phyloP scores from a whole-genome alignment of 2,797 vertebrate species.

The Coreius guichenoti region DNA sequence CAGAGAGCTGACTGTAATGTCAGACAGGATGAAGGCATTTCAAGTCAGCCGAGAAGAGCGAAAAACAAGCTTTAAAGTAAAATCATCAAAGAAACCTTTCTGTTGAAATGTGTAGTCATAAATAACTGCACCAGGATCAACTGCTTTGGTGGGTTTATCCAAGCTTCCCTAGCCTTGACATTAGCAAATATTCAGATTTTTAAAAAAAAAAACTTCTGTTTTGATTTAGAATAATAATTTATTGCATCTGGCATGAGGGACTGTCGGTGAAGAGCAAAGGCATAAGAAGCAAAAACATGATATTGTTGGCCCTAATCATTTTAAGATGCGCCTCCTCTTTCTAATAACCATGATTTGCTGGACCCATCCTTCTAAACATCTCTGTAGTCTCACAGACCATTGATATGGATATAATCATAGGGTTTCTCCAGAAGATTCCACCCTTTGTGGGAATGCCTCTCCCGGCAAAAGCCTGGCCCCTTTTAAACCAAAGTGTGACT shows the following conservation, averaged over 20 bases:
- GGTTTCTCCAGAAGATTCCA: conserved; percentile 74
- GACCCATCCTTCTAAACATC: conserved; percentile 76
- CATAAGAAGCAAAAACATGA: conserved; percentile 75
- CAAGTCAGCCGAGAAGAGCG: conserved; percentile 6
- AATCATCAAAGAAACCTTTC: conserved; percentile 36
- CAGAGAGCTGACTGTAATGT: conserved; percentile 37
- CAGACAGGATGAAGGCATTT: conserved; percentile 43
- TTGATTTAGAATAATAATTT: conserved; percentile 83
- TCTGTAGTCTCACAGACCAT: conserved; percentile 76
- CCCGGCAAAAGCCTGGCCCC: conserved; percentile 69
- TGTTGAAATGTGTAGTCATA: conserved; percentile 63
- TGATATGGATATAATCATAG: conserved; percentile 84
- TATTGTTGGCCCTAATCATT: conserved; percentile 85
- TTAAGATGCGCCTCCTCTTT: conserved; percentile 85
- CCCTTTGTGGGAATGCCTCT: conserved; percentile 75
- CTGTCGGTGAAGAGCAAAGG: conserved; percentile 76
- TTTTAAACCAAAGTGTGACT: conserved; percentile 83
- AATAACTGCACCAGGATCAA: conserved; percentile 70
- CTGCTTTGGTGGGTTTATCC: conserved; percentile 72
- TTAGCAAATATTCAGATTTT: conserved; percentile 73
- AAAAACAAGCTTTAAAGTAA: conserved; percentile 35
- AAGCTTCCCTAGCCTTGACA: conserved; percentile 67
- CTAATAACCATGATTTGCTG: conserved; percentile 77
- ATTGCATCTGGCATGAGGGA: conserved; percentile 81
- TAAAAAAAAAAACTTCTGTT: conserved; percentile 73